phyloP scores from a whole-genome alignment of 2,888 invertebrate genomes.

The Bugula neritina region DNA sequence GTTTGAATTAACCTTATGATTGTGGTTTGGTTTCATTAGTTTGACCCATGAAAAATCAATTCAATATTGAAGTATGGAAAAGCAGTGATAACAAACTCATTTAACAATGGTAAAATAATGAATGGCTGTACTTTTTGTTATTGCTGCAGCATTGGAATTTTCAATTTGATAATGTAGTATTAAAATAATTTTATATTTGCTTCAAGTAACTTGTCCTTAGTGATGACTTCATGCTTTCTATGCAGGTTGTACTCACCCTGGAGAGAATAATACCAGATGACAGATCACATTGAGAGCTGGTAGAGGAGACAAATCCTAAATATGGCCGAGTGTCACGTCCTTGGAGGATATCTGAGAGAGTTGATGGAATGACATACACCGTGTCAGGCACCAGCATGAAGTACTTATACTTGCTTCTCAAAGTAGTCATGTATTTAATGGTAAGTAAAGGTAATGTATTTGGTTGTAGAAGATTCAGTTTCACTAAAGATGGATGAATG shows the following conservation, averaged over 20 bases:
- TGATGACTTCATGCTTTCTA: no score
- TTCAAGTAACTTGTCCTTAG: no score
- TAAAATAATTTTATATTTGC: no score
- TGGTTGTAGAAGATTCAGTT: conserved; percentile 73
- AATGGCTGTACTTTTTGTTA: no score
- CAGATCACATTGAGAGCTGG: conserved; percentile 60
- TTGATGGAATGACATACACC: conserved; percentile 63
- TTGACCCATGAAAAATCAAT: no score
- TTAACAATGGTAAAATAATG: no score
- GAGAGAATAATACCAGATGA: not conserved
- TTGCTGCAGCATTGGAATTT: no score
- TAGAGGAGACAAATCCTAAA: not conserved
- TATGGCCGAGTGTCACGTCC: not conserved
- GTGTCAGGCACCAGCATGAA: conserved; percentile 81
- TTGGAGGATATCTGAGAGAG: not conserved
- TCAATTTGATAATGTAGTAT: no score
- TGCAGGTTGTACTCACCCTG: conserved; percentile 1
- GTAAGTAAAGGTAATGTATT: conserved; percentile 78
- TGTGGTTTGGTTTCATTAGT: no score
- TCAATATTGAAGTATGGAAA: no score
- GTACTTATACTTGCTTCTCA: conserved; percentile 86
- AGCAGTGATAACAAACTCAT: no score
- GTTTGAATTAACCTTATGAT: no score
- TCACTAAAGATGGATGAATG: conserved; percentile 61
- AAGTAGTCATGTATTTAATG: conserved; percentile 81